Evolutionary conservation across 1,140 invertebrate species (phyloP), one percentile per base, ranked within the genome.

Genomic region (Aethina tumida): DNA sequence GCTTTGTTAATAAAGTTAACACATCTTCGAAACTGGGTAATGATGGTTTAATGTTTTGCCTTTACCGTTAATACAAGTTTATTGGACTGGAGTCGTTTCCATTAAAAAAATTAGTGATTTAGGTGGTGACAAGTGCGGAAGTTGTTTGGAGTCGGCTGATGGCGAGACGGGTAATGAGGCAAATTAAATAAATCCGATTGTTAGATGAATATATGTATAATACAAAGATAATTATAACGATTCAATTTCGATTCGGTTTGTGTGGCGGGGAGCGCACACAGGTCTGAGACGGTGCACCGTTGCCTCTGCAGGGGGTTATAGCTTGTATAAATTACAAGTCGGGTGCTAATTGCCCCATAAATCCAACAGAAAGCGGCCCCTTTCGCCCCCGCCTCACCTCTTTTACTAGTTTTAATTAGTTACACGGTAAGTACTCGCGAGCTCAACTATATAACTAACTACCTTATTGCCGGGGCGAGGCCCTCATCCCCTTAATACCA

Each of bases 371-470:
- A 33, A 34, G 31, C 29, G 22, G 41, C 35, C 12, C 47, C 36
- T 38, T 27, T 20, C 33, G 16, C 16, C 17, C 35, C 12, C 24
- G 22, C 43, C 19, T 36, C 43, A 35, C 39, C 48, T 42, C 50
- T 53, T 53, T 53, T 45, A 45, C 48, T 53, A 53, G 51, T 53
- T 53, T 53, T 53, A 53, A 53, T 53, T 53, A 53, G 51, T 53
- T 53, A 43, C 44, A 49, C 35, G 45, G 49, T 50, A 53, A 53
- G 51, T 52, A 48, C 47, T 51, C 35, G 30, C 26, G 45, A 47
- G 42, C 44, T 38, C 31, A 39, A 39, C 35, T 47, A 42, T 41
- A 41, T 42, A 46, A 37, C 34, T 46, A 46, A 41, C 43, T 41
- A 41, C 43, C 34, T 36, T 31, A 41, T 45, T 40, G 32, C 27